Conservation (phyloP, 1,140 invertebrate species). For the Aphelenchoides avenae region DNA sequence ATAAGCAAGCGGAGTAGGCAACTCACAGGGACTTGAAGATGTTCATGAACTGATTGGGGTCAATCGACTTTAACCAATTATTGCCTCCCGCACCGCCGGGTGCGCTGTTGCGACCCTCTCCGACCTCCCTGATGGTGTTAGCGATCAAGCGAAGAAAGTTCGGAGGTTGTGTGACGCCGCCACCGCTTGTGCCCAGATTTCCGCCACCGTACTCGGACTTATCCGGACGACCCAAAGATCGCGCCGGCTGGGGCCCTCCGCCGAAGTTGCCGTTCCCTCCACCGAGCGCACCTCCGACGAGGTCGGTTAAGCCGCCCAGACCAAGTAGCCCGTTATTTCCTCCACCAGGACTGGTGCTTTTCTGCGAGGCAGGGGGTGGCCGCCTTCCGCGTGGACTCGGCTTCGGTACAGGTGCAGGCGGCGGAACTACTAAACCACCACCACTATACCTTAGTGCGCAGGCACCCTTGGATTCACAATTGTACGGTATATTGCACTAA, state of each 20-base stretch:
- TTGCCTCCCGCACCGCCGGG: slow-evolving; percentile 2
- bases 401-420: slow-evolving; percentile 16
- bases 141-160: slow-evolving; percentile 45
- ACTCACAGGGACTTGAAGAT: slow-evolving; percentile 38
- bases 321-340: too few species aligned
- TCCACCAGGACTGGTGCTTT: too few species aligned
- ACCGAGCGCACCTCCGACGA: slow-evolving; percentile 6
- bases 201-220: slow-evolving; percentile 16
- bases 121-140: slow-evolving; percentile 43
- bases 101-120: slow-evolving; percentile 23
- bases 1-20: neutral
- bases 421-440: slow-evolving; percentile 22
- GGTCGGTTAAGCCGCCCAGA: slow-evolving; percentile 1
- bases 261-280: slow-evolving; percentile 5
- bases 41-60: slow-evolving; percentile 36
- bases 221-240: too few species aligned
- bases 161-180: slow-evolving; percentile 33
- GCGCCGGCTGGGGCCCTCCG: neutral
- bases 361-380: neutral
- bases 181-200: neutral
- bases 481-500: slow-evolving; percentile 16
- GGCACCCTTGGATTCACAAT: slow-evolving; percentile 1
- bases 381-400: slow-evolving; percentile 2
- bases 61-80: slow-evolving; percentile 20
- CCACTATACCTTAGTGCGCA: neutral